Conservation (phyloP, 2,797 vertebrate species). For the Graptemys geographica region DNA sequence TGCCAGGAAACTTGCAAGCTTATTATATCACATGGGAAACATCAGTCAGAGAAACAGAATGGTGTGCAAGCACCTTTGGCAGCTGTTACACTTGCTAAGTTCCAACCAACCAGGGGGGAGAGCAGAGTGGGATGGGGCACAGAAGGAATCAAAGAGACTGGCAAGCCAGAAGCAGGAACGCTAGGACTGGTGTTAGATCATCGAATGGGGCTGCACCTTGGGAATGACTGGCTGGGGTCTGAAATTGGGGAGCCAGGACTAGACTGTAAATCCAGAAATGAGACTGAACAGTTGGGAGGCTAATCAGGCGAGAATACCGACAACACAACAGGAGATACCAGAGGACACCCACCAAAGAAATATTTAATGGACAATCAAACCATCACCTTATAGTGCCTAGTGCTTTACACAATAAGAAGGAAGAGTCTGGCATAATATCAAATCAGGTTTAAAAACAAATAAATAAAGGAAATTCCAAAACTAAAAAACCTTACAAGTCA, state of each 20-base stretch:
- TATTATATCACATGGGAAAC: neutral
- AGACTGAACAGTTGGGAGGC: neutral
- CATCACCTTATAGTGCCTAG: neutral
- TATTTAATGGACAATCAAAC: neutral
- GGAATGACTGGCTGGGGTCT: neutral
- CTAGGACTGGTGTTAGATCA: neutral
- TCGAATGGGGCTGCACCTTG: neutral
- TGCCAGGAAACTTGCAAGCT: neutral
- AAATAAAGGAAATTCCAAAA: neutral
- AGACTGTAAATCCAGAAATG: neutral
- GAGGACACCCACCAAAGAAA: neutral
- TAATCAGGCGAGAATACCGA: neutral
- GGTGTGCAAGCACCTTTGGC: neutral
- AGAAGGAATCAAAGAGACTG: neutral
- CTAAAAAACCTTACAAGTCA: neutral
- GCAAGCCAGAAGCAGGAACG: neutral
- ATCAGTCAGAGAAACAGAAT: neutral
- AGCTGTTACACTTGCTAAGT: neutral
- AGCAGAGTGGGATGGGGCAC: neutral
- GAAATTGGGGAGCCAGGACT: neutral
- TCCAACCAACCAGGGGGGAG: neutral
- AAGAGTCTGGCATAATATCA: neutral
- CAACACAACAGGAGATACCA: neutral
- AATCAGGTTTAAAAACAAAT: neutral
- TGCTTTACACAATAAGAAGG: neutral